Percentiles rank a stretch among this genome's conserved stretches.
These are phyloP conservation scores for Epinephelus lanceolatus DNA, from an alignment of 2,113 vertebrate species.

Conservation along the genomic window DNA sequence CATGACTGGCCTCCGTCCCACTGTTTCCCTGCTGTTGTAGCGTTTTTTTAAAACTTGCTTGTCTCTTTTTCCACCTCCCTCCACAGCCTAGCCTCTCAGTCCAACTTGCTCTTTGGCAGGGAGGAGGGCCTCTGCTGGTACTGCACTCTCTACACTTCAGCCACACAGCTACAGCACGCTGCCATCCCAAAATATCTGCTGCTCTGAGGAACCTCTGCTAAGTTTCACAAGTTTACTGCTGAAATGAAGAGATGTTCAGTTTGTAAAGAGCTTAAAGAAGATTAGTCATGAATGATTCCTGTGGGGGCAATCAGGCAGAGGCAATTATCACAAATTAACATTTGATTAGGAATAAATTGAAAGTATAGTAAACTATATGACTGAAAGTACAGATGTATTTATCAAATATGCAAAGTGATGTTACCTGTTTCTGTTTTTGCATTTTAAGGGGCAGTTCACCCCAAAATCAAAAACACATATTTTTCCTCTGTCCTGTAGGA, in stretches of 20 bases:
- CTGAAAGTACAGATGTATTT: neutral
- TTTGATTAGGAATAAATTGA: neutral
- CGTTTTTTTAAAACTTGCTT: constrained; percentile 52
- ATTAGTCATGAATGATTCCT: neutral
- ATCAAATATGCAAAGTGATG: neutral
- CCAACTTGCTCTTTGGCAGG: constrained; percentile 86
- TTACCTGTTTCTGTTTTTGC: neutral
- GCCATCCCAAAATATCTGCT: constrained; percentile 56
- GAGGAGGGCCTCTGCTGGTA: constrained; percentile 86
- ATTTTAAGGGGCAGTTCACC: neutral
- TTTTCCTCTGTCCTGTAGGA: too few species aligned
- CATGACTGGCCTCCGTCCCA: constrained; percentile 22
- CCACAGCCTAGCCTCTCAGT: constrained; percentile 85
- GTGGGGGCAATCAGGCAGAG: neutral
- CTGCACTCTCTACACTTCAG: constrained; percentile 73
- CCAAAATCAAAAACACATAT: too few species aligned
- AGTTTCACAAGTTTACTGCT: neutral
- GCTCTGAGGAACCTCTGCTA: neutral
- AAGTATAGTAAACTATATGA: neutral
- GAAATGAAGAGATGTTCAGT: neutral
- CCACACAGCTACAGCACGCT: constrained; percentile 23
- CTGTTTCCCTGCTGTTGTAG: constrained; percentile 60
- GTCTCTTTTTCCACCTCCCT: constrained; percentile 70
- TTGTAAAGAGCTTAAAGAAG: neutral
- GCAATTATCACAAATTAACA: neutral